phyloP scores from a whole-genome alignment of 2,797 vertebrate species.

The Dromococcyx pavoninus region DNA sequence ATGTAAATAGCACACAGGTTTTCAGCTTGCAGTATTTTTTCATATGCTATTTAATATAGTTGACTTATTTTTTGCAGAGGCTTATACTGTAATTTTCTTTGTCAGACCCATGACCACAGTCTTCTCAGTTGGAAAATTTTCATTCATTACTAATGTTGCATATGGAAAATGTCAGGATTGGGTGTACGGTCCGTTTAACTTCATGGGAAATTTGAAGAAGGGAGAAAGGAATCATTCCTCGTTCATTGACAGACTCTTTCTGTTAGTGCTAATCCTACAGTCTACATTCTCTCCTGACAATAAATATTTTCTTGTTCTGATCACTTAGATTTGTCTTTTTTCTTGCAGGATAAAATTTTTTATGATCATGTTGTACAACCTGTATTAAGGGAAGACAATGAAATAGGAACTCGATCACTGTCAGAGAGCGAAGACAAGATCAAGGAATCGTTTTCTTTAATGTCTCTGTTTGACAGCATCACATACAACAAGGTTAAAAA shows the following conservation, averaged over 20 bases:
- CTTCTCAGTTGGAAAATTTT: neutral
- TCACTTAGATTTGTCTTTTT: conserved; percentile 14
- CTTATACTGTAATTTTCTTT: neutral
- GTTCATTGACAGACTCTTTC: neutral
- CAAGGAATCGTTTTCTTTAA: conserved; percentile 55
- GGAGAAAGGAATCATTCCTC: neutral
- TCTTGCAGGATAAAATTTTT: conserved; percentile 73
- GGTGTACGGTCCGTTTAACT: neutral
- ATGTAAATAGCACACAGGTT: neutral
- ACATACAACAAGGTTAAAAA: conserved; percentile 81
- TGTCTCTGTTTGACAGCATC: conserved; percentile 68
- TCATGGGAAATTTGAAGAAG: neutral
- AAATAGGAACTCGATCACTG: conserved; percentile 53
- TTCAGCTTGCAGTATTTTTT: neutral
- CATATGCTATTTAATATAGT: neutral
- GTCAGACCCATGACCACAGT: neutral
- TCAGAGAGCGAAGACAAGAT: conserved; percentile 66
- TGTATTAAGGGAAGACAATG: conserved; percentile 59
- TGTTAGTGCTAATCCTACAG: neutral
- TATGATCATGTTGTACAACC: conserved; percentile 39
- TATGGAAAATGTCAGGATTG: neutral
- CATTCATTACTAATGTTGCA: neutral
- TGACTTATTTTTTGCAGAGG: neutral
- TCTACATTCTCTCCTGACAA: neutral
- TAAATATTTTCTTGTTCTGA: neutral